Evolutionary conservation across 1,140 invertebrate genomes (phyloP).

Genomic region (Conus betulinus): DNA sequence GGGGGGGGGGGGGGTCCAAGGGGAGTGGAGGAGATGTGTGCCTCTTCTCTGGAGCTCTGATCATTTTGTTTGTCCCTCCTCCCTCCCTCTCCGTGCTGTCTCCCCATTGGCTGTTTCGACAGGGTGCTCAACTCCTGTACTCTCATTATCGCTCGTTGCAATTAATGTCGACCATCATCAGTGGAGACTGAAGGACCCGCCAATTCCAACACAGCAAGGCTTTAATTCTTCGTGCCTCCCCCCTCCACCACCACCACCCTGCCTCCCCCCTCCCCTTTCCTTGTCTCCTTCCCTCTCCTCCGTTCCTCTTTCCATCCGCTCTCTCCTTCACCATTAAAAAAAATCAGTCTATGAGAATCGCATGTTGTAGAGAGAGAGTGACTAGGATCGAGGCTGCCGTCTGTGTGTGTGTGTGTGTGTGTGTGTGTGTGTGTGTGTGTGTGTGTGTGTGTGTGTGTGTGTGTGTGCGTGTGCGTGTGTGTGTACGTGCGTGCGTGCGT

Average conservation of each 20-base stretch:
- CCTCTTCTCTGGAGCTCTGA: no score
- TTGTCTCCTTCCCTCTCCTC: neutral
- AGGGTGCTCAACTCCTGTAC: neutral
- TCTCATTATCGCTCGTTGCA: slow-evolving; percentile 1
- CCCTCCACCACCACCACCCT: neutral
- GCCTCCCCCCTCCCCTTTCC: neutral
- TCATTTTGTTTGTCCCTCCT: neutral
- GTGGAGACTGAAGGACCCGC: slow-evolving; percentile 24
- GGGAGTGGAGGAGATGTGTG: neutral
- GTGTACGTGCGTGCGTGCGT: neutral
- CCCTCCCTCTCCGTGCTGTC: neutral
- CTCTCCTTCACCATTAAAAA: no score
- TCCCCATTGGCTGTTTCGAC: neutral
- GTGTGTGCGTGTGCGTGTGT: neutral
- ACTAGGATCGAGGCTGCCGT: no score
- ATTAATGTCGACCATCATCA: slow-evolving; percentile 29
- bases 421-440: no score
- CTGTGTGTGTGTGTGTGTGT: no score
- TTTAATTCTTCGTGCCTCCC: neutral
- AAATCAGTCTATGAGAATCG: no score
- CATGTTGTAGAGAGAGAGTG: no score
- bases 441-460: neutral
- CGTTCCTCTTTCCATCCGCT: neutral
- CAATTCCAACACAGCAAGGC: slow-evolving; percentile 22
- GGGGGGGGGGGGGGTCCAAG: neutral